Evolutionary conservation across 2,797 vertebrate genomes (phyloP), one percentile per base, ranked within the genome.

Genomic region (Spheniscus humboldti): DNA sequence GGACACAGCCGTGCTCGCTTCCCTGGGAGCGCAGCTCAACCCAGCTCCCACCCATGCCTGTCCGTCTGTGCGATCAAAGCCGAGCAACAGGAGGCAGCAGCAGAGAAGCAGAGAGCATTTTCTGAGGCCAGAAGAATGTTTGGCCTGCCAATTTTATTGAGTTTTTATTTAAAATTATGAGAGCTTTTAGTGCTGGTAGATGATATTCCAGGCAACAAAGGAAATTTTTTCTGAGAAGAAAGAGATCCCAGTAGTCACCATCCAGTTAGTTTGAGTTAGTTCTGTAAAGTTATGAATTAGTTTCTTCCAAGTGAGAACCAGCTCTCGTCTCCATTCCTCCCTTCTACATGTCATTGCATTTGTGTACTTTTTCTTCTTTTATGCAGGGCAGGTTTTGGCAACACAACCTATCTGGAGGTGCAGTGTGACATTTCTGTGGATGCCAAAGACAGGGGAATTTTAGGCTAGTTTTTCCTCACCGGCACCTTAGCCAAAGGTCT

Each of bases 351-450:
- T 83, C 60, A 78, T 75, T 10, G 0, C 72, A 35, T 64, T 56
- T 90, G 63, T 80, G 28, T 57, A 28, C 14, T 48, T 39, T 41
- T 78, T 74, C 60, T 23, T 22, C 48, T 72, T 37, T 41, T 37
- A 57, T 50, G 30, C 78, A 74, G 60, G 30, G 48, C 68, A 75
- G n/a, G 31, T 92, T 80, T 87, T 94, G 93, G 87, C 87, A 96
- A 25, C 81, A 33, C 72, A 91, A n/a, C 69, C 62, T 57, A 2
- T 74, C 39, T 93, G 88, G 72, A 83, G 95, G 83, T 30, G 17
- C 3, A 2, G 20, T 10, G 39, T 90, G 79, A 77, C 72, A 84
- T 67, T 94, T 47, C 18, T 45, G 33, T 55, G 41, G 20, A n/a
- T 92, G 80, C 48, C 87, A 91, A 74, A 90, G 33, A 33, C 0